Conservation (phyloP, 2,888 invertebrate genomes). For the Dynastes grantii region DNA sequence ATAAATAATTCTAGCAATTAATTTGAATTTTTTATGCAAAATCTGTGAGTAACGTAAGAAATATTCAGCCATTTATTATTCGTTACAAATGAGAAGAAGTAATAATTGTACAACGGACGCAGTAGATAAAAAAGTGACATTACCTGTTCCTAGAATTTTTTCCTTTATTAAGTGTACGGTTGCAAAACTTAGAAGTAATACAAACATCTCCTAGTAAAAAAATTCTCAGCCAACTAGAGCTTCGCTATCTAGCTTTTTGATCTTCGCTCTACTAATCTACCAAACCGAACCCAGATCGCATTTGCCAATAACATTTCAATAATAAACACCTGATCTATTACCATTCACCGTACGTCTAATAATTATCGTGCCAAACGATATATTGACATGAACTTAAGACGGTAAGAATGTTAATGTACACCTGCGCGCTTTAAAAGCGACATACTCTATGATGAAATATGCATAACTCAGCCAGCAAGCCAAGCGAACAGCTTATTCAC, state of each 20-base stretch:
- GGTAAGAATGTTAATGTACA: conserved; percentile 20
- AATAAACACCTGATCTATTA: conserved; percentile 30
- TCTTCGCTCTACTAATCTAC: neutral
- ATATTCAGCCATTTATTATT: too few species aligned
- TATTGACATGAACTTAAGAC: conserved; percentile 21
- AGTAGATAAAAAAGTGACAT: too few species aligned
- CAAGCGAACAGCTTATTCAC: conserved; percentile 28
- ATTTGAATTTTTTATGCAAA: too few species aligned
- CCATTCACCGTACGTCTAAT: conserved; percentile 21
- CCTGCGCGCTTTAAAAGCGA: conserved; percentile 35
- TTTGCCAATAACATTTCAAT: conserved; percentile 23
- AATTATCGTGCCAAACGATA: conserved; percentile 23
- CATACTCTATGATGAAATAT: conserved; percentile 22
- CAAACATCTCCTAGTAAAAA: neutral
- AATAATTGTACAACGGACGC: too few species aligned
- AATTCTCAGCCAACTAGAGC: neutral
- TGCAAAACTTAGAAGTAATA: too few species aligned
- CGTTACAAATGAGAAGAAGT: too few species aligned
- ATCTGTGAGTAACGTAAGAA: too few species aligned
- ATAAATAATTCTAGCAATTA: too few species aligned
- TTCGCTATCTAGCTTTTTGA: neutral
- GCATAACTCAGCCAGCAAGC: conserved; percentile 30
- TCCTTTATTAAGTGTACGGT: too few species aligned
- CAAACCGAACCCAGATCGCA: neutral
- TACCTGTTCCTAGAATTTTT: too few species aligned